Percentiles rank a stretch among this genome's conserved stretches.
phyloP scores from a whole-genome alignment of 2,113 vertebrate species.

The Corvus cornix region DNA sequence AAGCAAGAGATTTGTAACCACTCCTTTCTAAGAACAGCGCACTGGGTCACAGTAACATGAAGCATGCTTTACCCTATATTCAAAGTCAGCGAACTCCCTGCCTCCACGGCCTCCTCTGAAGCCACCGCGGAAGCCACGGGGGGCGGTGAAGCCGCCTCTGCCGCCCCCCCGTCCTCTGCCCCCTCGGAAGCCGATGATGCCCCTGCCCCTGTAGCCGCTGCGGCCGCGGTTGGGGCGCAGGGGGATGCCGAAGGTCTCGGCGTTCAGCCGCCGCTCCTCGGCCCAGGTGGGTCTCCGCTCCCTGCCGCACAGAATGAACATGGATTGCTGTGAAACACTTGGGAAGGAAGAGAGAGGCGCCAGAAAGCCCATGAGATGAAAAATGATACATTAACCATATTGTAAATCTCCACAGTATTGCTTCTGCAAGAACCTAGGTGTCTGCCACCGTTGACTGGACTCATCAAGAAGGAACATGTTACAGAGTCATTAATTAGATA shows the following conservation, averaged over 20 bases:
- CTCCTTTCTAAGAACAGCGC: not conserved
- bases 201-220: constrained; percentile 87
- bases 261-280: constrained; percentile 93
- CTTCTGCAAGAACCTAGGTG: not conserved
- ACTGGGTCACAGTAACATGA: not conserved
- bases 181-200: constrained; percentile 86
- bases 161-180: constrained; percentile 81
- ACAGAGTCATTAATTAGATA: not conserved
- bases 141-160: constrained; percentile 81
- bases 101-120: constrained; percentile 89
- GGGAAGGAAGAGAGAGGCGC: not conserved
- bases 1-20: not conserved
- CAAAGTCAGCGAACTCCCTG: constrained; percentile 92
- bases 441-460: not conserved
- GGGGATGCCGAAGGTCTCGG: constrained; percentile 95
- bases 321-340: not conserved
- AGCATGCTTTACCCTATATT: constrained; percentile 84
- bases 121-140: constrained; percentile 88
- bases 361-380: not conserved
- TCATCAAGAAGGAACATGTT: not conserved
- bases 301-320: constrained; percentile 65
- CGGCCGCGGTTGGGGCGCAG: constrained; percentile 88
- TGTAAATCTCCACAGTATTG: not conserved
- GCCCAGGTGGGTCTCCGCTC: constrained; percentile 96
- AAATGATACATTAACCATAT: not conserved